Conservation (phyloP, 1,140 invertebrate genomes). For the Oryctes rhinoceros region DNA sequence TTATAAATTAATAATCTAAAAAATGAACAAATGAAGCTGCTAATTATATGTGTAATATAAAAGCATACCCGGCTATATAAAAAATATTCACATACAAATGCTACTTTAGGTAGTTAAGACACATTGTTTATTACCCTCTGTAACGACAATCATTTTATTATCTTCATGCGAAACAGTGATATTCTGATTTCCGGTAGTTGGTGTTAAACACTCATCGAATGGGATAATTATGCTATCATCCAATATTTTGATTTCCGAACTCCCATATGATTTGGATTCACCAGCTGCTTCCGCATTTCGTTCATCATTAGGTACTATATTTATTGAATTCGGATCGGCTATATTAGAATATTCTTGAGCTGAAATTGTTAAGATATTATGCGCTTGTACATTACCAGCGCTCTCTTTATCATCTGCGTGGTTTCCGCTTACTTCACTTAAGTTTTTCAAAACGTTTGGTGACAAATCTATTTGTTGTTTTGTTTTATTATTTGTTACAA, state of each 20-base stretch:
- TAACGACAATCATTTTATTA: conserved; percentile 38
- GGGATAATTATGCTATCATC: conserved; percentile 28
- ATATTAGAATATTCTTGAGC: conserved; percentile 1
- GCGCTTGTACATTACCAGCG: neutral
- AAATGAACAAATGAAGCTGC: neutral
- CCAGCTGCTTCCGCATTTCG: neutral
- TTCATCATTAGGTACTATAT: neutral
- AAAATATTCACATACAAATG: neutral
- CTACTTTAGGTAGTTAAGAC: neutral
- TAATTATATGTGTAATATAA: neutral
- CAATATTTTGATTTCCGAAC: neutral
- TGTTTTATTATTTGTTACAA: conserved; percentile 50
- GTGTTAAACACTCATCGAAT: conserved; percentile 36
- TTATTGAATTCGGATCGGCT: neutral
- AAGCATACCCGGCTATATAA: conserved; percentile 16
- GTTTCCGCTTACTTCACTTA: neutral
- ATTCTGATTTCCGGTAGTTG: neutral
- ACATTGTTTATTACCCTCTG: conserved; percentile 16
- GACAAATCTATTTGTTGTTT: conserved; percentile 34
- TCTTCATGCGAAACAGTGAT: conserved; percentile 39
- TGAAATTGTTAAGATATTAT: conserved; percentile 39
- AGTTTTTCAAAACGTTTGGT: conserved; percentile 13
- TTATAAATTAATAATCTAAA: neutral
- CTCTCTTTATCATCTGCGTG: neutral
- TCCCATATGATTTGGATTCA: neutral